Evolutionary conservation across 2,797 vertebrate species (phyloP).

Genomic region (Varecia variegata): DNA sequence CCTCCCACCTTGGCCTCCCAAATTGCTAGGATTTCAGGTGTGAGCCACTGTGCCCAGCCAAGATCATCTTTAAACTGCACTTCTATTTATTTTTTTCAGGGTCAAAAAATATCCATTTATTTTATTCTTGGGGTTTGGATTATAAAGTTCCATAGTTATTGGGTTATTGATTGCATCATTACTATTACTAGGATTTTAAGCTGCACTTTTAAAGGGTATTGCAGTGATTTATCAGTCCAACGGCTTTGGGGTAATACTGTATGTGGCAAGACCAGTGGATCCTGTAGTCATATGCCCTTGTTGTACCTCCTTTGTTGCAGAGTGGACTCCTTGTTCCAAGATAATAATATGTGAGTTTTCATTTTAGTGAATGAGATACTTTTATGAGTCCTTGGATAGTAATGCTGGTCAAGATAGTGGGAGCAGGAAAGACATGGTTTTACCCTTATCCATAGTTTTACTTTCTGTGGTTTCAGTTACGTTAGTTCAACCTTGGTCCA

Average conservation of each 20-base stretch:
- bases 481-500: background rate
- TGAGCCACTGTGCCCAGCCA: background rate
- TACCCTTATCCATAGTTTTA: background rate
- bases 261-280: background rate
- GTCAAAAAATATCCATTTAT: background rate
- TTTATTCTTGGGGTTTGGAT: background rate
- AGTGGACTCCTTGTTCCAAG: background rate
- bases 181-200: background rate
- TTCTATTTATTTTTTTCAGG: background rate
- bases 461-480: background rate
- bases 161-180: background rate
- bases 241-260: background rate
- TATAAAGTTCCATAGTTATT: background rate
- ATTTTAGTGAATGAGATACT: background rate
- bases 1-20: background rate
- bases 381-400: background rate
- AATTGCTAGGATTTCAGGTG: background rate
- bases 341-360: background rate
- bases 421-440: background rate
- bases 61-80: background rate
- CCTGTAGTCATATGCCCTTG: background rate
- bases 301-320: background rate
- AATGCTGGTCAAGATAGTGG: background rate
- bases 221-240: background rate
- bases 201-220: background rate